Base-by-base conservation (phyloP, 2,113 vertebrate species). In the Trachemys scripta region DNA sequence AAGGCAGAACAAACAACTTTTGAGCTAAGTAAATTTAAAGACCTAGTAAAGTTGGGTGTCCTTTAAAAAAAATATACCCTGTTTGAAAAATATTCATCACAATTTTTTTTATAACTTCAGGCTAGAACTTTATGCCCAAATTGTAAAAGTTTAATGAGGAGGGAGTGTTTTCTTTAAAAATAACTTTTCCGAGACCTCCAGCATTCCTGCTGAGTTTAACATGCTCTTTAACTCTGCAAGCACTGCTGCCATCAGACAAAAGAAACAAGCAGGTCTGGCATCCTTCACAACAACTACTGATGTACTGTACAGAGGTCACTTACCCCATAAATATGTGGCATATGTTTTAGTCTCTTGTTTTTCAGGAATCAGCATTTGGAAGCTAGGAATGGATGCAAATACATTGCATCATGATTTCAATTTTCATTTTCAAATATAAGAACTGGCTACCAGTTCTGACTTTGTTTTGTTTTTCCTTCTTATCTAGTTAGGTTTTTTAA, bases 341-440 rank as follows among this genome's bases (percentile, higher is more conserved):
- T 8, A 5, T 17, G 47, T 80, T 91, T 86, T 75, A 89, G 29
- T 49, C 57, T n/a, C 47, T 83, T 82, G 49, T 35, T 75, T n/a
- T 88, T 93, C n/a, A 93, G 88, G 90, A 89, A 91, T 69, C 69
- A 27, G 59, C 89, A 90, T 94, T 78, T 20, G 54, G 82, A 90
- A 56, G 87, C 31, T 82, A 13, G 50, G 42, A 93, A 90, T 91
- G 62, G 88, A 76, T 45, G 35, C 35, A 72, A 14, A 90, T 76
- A 57, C 47, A 80, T 31, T 14, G 57, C 27, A 42, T 24, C 16
- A 82, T 50, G 57, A 53, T 84, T 88, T 91, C 78, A 35, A 81
- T 87, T 75, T 95, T 88, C 79, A 79, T 24, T 94, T 80, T 85
- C 27, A 93, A 83, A 62, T 29, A 35, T 29, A 72, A 3, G 45